Evolutionary conservation across 2,797 vertebrate genomes (phyloP).

Genomic region (Sebastes paucispinis): DNA sequence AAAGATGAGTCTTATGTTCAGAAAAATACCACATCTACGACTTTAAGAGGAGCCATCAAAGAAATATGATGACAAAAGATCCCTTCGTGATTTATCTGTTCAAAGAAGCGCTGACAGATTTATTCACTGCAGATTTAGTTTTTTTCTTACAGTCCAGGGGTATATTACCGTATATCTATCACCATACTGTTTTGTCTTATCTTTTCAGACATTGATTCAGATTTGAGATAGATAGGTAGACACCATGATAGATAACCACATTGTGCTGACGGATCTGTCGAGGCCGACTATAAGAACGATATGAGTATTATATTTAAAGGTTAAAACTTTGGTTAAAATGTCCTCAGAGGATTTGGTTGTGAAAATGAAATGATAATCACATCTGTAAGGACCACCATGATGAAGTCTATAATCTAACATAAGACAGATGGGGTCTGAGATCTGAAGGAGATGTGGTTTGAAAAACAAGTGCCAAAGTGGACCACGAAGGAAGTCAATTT

Average conservation of each 20-base stretch:
- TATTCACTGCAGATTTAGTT: constrained; percentile 28
- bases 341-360: neutral
- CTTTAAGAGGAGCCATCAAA: constrained; percentile 28
- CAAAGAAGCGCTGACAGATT: constrained; percentile 20
- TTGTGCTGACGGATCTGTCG: neutral
- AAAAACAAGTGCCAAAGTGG: neutral
- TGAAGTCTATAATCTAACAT: neutral
- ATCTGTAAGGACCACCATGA: neutral
- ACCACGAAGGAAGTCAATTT: neutral
- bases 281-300: neutral
- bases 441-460: neutral
- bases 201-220: neutral
- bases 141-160: constrained; percentile 8
- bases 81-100: constrained; percentile 16
- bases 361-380: neutral
- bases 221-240: neutral
- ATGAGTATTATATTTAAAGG: neutral
- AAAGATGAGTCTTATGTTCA: constrained; percentile 35
- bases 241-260: neutral
- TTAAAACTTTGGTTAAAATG: neutral
- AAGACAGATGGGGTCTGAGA: neutral
- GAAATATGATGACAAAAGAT: constrained; percentile 5
- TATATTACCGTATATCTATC: neutral
- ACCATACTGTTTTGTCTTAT: neutral
- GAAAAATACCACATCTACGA: constrained; percentile 20